These are phyloP conservation scores for Gastracanthus pulcherrimus DNA, from an alignment of 2,888 invertebrate species.

Conservation along the genomic window DNA sequence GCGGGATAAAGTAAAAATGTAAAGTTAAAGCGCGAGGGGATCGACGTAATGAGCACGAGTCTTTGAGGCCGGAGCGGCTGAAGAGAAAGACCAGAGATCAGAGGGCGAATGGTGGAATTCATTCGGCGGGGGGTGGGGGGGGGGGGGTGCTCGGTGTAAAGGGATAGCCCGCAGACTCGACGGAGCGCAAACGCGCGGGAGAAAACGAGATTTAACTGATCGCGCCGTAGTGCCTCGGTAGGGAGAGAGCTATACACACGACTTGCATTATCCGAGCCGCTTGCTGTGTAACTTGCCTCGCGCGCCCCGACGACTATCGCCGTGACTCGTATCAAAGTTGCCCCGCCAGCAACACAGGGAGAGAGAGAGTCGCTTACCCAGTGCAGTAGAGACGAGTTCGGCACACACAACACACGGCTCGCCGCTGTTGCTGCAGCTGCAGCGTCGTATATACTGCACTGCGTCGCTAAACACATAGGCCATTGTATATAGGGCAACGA, in stretches of 20 bases:
- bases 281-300: conserved; percentile 69
- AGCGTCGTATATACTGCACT: too few species aligned
- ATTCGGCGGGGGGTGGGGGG: neutral
- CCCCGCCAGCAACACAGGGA: neutral
- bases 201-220: conserved; percentile 34
- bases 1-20: neutral
- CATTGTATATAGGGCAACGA: neutral
- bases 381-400: conserved; percentile 1
- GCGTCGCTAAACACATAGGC: too few species aligned
- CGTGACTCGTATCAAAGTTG: conserved; percentile 68
- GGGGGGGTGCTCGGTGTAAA: conserved; percentile 7
- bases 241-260: neutral
- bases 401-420: too few species aligned
- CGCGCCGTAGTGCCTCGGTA: neutral
- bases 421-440: too few species aligned
- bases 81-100: neutral
- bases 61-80: neutral
- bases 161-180: conserved; percentile 1
- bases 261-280: conserved; percentile 52
- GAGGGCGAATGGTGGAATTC: conserved; percentile 5
- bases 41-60: conserved; percentile 15
- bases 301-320: too few species aligned
- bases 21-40: neutral
- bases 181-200: neutral
- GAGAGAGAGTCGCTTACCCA: conserved; percentile 1